Evolutionary conservation across 2,888 invertebrate species (phyloP).

Genomic region (Meandrusa payeni): DNA sequence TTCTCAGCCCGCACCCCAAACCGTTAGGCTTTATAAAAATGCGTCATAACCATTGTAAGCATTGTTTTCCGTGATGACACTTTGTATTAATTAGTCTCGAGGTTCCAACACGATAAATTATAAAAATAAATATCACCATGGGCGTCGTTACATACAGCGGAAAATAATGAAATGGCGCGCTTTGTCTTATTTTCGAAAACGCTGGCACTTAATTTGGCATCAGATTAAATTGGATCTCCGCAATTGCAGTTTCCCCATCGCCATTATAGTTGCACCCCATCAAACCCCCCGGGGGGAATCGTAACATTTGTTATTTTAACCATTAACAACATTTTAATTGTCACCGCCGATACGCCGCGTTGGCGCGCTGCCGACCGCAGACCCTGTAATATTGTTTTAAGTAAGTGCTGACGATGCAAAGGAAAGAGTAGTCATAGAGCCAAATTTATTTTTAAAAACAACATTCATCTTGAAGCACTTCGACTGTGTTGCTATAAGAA

Average conservation of each 20-base stretch:
- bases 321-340: slow-evolving; percentile 59
- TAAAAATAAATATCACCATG: too few relatives aligned
- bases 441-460: slow-evolving; percentile 10
- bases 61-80: too few relatives aligned
- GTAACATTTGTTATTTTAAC: slow-evolving; percentile 63
- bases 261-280: slow-evolving; percentile 24
- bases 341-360: slow-evolving; percentile 32
- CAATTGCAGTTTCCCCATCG: slow-evolving; percentile 22
- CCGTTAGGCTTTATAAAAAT: too few relatives aligned
- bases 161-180: slow-evolving; percentile 8
- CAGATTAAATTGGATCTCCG: slow-evolving; percentile 27
- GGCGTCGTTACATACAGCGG: too few relatives aligned
- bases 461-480: slow-evolving; percentile 2
- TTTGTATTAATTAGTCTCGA: too few relatives aligned
- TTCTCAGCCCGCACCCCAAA: too few relatives aligned
- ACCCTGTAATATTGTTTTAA: slow-evolving; percentile 36
- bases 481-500: slow-evolving; percentile 2
- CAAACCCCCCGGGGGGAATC: slow-evolving; percentile 38
- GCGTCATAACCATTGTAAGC: too few relatives aligned
- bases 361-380: slow-evolving; percentile 27
- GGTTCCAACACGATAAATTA: too few relatives aligned
- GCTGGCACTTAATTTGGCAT: slow-evolving; percentile 16
- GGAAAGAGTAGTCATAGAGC: slow-evolving; percentile 9
- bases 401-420: slow-evolving; percentile 33
- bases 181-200: slow-evolving; percentile 8